phyloP scores from a whole-genome alignment of 2,113 vertebrate species.

The Tragulus kanchil region DNA sequence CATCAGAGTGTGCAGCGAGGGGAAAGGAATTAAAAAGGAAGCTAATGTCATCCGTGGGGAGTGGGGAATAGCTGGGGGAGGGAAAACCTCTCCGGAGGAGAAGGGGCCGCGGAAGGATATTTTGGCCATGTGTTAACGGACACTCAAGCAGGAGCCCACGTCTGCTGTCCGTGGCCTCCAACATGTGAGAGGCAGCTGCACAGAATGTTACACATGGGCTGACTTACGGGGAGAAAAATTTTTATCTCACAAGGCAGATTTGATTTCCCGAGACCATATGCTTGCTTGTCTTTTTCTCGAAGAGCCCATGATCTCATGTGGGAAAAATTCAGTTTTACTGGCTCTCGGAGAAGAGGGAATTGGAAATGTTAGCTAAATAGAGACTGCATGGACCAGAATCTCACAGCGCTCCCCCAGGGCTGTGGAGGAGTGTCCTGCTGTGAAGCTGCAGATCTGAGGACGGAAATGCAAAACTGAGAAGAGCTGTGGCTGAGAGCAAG shows the following conservation, averaged over 20 bases:
- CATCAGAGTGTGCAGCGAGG: not conserved
- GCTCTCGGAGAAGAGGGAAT: slow-evolving; percentile 60
- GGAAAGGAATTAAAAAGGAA: slow-evolving; percentile 66
- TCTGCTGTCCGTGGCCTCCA: not conserved
- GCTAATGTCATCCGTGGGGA: slow-evolving; percentile 43
- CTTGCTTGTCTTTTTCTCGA: slow-evolving; percentile 53
- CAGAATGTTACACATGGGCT: not conserved
- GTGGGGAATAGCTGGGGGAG: not conserved
- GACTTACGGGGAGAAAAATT: not conserved
- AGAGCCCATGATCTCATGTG: slow-evolving; percentile 58
- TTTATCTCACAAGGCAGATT: slow-evolving; percentile 60
- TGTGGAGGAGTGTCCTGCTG: not conserved
- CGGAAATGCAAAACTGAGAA: not conserved
- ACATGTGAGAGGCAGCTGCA: not conserved
- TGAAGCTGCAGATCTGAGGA: not conserved
- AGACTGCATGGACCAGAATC: not conserved
- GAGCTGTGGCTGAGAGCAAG: not conserved
- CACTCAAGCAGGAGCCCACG: not conserved
- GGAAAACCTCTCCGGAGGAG: not conserved
- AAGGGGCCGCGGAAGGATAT: not conserved
- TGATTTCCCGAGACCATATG: slow-evolving; percentile 72
- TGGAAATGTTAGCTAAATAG: slow-evolving; percentile 53
- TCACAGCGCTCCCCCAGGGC: not conserved
- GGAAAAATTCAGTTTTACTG: slow-evolving; percentile 69
- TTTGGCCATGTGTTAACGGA: no score